A percentile compares a stretch with the other conserved stretches of the same genome.
Evolutionary conservation across 2,113 vertebrate species (phyloP).

Genomic region (Macrotus californicus): DNA sequence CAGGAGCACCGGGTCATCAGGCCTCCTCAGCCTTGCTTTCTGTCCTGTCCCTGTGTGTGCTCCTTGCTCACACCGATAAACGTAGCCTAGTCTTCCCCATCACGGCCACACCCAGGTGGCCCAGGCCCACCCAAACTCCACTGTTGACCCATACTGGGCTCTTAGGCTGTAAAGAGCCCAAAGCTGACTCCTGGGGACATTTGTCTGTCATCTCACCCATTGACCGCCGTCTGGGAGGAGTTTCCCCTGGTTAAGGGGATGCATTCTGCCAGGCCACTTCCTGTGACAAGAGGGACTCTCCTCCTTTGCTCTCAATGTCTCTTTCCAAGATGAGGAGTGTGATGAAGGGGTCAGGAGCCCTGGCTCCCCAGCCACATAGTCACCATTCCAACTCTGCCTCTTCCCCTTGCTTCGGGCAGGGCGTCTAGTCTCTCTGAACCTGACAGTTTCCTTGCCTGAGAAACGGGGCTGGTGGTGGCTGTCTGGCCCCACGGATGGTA

Average conservation of each 20-base stretch:
- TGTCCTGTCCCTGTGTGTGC: not conserved
- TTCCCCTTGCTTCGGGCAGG: rapidly evolving
- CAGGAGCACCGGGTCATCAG: rapidly evolving
- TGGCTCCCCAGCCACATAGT: rapidly evolving
- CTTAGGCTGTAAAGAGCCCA: not conserved
- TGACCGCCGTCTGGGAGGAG: not conserved
- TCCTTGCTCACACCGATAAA: not conserved
- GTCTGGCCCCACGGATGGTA: rapidly evolving
- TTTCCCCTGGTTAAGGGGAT: not conserved
- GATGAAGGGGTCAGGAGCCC: not conserved
- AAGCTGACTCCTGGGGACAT: not conserved
- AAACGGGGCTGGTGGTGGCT: not conserved
- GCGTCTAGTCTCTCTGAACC: not conserved
- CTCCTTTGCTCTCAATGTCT: not conserved
- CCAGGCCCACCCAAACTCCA: not conserved
- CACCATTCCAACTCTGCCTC: not conserved
- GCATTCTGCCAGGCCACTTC: too few species aligned
- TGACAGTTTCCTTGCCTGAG: not conserved
- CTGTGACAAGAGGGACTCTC: rapidly evolving
- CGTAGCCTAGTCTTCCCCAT: rapidly evolving
- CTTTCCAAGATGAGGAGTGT: not conserved
- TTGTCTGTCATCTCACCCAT: too few species aligned
- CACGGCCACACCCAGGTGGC: not conserved
- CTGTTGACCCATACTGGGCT: not conserved
- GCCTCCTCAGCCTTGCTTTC: too few species aligned